A percentile compares a stretch with the other conserved stretches of the same genome.
phyloP scores from a whole-genome alignment of 2,888 invertebrate genomes.

The Machimus atricapillus region DNA sequence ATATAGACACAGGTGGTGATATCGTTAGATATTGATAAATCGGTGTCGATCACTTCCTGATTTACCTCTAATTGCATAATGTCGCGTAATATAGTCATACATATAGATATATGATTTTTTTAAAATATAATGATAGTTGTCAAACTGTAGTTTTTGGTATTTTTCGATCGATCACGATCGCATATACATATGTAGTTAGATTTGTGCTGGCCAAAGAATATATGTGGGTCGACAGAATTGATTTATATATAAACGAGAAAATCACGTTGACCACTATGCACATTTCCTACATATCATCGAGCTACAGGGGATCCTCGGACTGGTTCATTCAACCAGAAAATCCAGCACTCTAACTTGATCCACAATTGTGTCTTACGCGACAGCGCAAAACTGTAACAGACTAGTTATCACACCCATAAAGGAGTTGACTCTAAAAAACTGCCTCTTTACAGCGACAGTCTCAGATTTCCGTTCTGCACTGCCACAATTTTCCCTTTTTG shows the following conservation, averaged over 20 bases:
- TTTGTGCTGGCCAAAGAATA: not conserved
- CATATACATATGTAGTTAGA: not conserved
- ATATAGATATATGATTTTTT: not conserved
- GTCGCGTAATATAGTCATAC: not conserved
- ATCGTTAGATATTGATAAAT: not conserved
- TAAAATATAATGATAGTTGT: not conserved
- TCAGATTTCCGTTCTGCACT: constrained; percentile 6
- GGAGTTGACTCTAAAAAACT: not conserved
- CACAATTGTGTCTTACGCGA: not conserved
- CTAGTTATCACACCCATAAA: constrained; percentile 9
- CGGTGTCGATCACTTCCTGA: not conserved
- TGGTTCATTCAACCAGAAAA: constrained; percentile 14
- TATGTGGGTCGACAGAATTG: not conserved
- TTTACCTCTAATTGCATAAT: not conserved
- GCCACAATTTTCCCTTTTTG: constrained; percentile 8
- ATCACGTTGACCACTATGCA: not conserved
- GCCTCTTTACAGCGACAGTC: not conserved
- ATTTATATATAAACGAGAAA: not conserved
- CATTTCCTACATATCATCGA: not conserved
- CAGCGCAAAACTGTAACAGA: constrained; percentile 2
- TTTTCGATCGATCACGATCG: not conserved
- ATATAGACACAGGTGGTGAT: not conserved
- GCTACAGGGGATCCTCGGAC: not conserved
- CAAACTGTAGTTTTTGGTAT: not conserved
- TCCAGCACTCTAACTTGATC: not conserved